Evolutionary conservation across 2,888 invertebrate species (phyloP).

Genomic region (Dyspetes luteomarginatus): DNA sequence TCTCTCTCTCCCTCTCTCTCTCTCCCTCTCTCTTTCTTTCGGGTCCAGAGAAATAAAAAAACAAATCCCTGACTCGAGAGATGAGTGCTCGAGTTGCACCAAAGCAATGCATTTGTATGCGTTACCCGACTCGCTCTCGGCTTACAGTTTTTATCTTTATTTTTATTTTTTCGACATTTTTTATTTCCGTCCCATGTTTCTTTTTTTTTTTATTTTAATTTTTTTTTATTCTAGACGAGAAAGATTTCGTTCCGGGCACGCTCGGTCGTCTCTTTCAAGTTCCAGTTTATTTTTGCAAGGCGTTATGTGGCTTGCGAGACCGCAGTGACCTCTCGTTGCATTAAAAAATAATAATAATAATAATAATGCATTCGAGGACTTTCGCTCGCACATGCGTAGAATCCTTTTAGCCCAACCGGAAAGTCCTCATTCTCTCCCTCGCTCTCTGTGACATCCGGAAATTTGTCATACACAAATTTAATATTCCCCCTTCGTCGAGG

Average conservation of each 20-base stretch:
- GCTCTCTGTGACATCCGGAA: constrained; percentile 41
- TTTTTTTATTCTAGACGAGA: constrained; percentile 65
- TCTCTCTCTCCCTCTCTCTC: constrained; percentile 3
- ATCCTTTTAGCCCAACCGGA: constrained; percentile 48
- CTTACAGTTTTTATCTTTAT: constrained; percentile 48
- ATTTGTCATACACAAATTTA: constrained; percentile 53
- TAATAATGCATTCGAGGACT: constrained; percentile 43
- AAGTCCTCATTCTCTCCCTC: constrained; percentile 24
- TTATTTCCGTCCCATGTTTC: constrained; percentile 63
- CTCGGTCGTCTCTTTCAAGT: constrained; percentile 58
- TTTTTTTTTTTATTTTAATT: constrained; percentile 67
- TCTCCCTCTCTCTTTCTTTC: neutral
- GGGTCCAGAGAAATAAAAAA: neutral
- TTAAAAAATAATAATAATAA: neutral
- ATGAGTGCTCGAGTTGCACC: constrained; percentile 56
- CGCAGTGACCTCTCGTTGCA: constrained; percentile 45
- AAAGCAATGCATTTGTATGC: constrained; percentile 74
- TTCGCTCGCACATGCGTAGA: constrained; percentile 40
- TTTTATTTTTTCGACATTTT: constrained; percentile 17
- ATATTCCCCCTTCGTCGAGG: constrained; percentile 48
- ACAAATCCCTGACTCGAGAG: constrained; percentile 24
- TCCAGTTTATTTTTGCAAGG: constrained; percentile 73
- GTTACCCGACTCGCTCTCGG: constrained; percentile 54
- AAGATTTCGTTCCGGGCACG: constrained; percentile 70
- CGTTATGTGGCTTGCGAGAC: constrained; percentile 44